Base-by-base conservation (phyloP, 2,888 invertebrate genomes). In the Mechanitis mazaeus region DNA sequence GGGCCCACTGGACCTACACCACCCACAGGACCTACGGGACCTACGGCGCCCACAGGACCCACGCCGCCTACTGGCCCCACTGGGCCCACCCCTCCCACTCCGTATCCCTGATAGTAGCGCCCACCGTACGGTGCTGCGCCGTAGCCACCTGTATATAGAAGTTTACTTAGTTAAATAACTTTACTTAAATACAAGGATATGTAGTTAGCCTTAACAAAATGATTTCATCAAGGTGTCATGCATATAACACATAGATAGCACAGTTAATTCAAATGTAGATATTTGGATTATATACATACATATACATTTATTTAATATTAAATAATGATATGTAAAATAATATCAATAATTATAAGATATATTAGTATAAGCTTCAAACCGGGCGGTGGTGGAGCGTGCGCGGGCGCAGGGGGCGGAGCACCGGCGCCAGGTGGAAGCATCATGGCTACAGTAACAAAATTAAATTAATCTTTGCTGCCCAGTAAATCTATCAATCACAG, bases 361-460 rank as follows among this genome's bases (percentile, higher is more conserved):
- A n/a, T 47, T 33, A 50, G 12, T 46, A 38, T 31, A 42, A 20
- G 12, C 33, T 42, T 38, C 20, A 31, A 60, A 73, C 72, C 71
- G 28, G 73, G 70, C 1, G 86, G 85, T 2, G 87, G 86, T 0
- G 83, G 84, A 0, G 85, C 77, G 57, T 81, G 85, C 0, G 79
- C 76, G 0, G 80, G 71, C 55, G 69, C 72, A 47, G 80, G 78
- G 61, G 79, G 75, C 0, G 80, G 79, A 2, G 77, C 80, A 64
- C 74, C 78, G 6, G 83, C 80, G 64, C 82, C 83, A 1, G 79
- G 83, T 1, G 79, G 80, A 81, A 84, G 88, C 91, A 83, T 91
- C 91, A 82, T 91, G 0, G 85, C 88, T 88, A 76, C 0, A 71
- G 70, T 47, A 55, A 28, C 45, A 54, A 59, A 42, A 20, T 28